Evolutionary conservation across 2,113 vertebrate species (phyloP), one percentile per base, ranked within the genome.

Genomic region (Coreoperca whiteheadi): DNA sequence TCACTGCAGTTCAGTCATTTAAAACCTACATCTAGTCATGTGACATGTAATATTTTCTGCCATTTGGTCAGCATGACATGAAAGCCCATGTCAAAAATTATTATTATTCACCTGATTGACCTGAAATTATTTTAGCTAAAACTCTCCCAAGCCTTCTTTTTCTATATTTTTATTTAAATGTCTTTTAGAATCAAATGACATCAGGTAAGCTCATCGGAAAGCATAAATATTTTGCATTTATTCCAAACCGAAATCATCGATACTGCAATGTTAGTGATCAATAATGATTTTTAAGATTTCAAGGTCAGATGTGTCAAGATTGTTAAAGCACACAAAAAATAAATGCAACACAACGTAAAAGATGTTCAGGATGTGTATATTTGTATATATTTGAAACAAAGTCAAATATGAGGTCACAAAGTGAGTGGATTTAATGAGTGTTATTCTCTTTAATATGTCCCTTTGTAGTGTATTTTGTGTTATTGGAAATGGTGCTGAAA

Each of bases 11-110:
- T 16, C 54, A 41, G 63, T 50, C 16, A 68, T 68, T 73, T 25
- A 46, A 54, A 81, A 60, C 39, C 8, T 48, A 81, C 25, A 43
- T 74, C 8, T 28, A 51, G 9, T 74, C 46, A 25, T 57, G 16
- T n/a, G 2, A 67, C 3, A 37, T 56, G 16, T 63, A 23, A 68
- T 48, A 23, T 25, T 43, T 37, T 60, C 21, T 53, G 37, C 20
- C 66, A 41, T 41, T 72, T 70, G 48, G 51, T 81, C 5, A 64
- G 9, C 32, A 23, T 18, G 46, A 68, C 21, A 69, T 23, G 37
- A 53, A 2, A 77, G 30, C 21, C 2, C 14, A n/a, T 25, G 34
- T 67, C 6, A 30, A 37, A 60, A 60, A 78, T 6, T 4, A 53
- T 34, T 4, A 46, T 21, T 25, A n/a, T 48, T 8, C 2, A 41